Conservation (phyloP, 2,888 invertebrate species). For the Dasysyrphus tricinctus region DNA sequence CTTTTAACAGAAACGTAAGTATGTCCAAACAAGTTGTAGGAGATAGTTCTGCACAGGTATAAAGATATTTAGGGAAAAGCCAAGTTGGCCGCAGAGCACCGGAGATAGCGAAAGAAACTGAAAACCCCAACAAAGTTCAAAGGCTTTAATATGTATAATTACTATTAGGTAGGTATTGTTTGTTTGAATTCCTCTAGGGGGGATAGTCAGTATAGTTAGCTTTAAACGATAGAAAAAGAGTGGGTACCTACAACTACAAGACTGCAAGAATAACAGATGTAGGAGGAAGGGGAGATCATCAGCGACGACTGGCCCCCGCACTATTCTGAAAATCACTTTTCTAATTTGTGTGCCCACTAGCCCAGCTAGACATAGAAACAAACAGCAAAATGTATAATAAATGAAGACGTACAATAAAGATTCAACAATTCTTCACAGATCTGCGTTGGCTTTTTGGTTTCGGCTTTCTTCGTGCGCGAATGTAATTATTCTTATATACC, state of each 20-base stretch:
- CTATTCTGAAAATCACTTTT: conserved; percentile 3
- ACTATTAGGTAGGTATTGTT: conserved; percentile 22
- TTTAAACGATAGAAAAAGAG: background rate
- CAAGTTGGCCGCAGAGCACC: conserved; percentile 35
- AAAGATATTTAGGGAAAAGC: background rate
- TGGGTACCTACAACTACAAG: too few species aligned
- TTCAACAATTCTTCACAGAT: conserved; percentile 7
- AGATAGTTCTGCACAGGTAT: background rate
- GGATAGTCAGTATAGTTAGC: background rate
- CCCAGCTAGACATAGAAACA: background rate
- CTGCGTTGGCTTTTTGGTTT: background rate
- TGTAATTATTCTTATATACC: background rate
- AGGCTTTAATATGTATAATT: conserved; percentile 44
- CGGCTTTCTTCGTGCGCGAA: conserved; percentile 16
- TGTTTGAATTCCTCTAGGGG: background rate
- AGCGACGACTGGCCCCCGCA: background rate
- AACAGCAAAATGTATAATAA: background rate
- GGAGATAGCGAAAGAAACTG: conserved; percentile 5
- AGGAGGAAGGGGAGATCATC: background rate
- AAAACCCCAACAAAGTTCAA: conserved; percentile 59
- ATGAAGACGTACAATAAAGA: background rate
- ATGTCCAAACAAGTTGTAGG: background rate
- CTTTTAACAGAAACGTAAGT: conserved; percentile 10
- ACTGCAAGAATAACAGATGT: background rate
- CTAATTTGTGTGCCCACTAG: conserved; percentile 11